Evolutionary conservation across 2,113 vertebrate species (phyloP), one percentile per base, ranked within the genome.

Genomic region (Archilochus colubris): DNA sequence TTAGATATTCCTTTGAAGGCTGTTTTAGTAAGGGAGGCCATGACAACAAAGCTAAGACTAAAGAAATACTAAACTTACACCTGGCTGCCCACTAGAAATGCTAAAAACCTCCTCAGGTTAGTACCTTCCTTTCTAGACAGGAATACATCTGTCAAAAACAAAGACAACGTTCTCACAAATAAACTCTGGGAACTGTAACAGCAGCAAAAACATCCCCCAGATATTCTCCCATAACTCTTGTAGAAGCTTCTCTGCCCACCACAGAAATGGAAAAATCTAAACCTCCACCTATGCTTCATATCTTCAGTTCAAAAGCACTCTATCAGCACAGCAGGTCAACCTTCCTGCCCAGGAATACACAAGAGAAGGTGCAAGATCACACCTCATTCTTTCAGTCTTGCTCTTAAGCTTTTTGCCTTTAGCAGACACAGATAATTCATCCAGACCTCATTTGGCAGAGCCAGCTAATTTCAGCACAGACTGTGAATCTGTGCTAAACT

Each of bases 1-100:
- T 89, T 82, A 94, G 86, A 59, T 86, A 90, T 70, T 86, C 76
- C 82, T 94, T 91, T 85, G 82, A 94, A 94, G 82, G 66, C 25
- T 91, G 70, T 74, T 91, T 40, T 70, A 90, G 51, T 28, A 38
- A 86, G 55, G 64, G 80, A 91, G 72, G 63, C 50, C 83, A 82
- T 2, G 62, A 84, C 73, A 92, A 70, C 73, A 92, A 70, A 90
- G 77, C 27, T 11, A 79, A 24, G 40, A 23, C 57, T 68, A 64
- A 87, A 78, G 66, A 85, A 94, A 68, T 68, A 75, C 11, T 79
- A 62, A 82, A 80, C n/a, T 77, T 89, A n/a, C 58, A 80, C 70
- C 40, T 77, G 50, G 23, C 40, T 82, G 82, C 67, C 87, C 4
- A 0, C 48, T 74, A 61, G 46, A 80, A 58, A 85, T 93, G 91